These are phyloP conservation scores for Heterotilapia buettikoferi DNA, from an alignment of 2,113 vertebrate genomes.

Conservation along the genomic window DNA sequence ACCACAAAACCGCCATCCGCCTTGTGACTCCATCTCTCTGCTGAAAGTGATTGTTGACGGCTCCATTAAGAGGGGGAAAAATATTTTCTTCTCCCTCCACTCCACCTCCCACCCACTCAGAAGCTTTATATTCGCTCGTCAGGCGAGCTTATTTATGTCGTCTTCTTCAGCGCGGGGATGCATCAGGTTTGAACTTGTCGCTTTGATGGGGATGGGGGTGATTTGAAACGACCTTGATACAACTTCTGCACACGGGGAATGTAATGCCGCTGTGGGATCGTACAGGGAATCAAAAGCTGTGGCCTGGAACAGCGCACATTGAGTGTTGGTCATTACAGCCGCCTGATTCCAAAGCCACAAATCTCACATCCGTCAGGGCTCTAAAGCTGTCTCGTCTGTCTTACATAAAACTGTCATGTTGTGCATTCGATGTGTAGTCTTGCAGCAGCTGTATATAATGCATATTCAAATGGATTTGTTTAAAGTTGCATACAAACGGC, in stretches of 20 bases:
- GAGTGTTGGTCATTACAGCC: slow-evolving; percentile 19
- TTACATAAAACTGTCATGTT: neutral
- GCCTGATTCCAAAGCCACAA: neutral
- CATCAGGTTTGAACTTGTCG: slow-evolving; percentile 49
- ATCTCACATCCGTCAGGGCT: slow-evolving; percentile 21
- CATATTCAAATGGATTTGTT: neutral
- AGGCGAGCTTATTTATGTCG: slow-evolving; percentile 55
- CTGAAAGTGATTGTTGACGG: slow-evolving; percentile 61
- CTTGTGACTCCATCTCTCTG: slow-evolving; percentile 28
- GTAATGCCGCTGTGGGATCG: neutral
- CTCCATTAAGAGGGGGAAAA: slow-evolving; percentile 57
- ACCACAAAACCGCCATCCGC: slow-evolving; percentile 46
- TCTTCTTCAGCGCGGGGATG: neutral
- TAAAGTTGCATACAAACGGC: neutral
- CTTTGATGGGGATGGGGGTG: slow-evolving; percentile 22
- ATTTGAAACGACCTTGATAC: slow-evolving; percentile 55
- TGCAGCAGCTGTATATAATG: neutral
- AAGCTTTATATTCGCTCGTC: slow-evolving; percentile 37
- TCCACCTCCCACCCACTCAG: slow-evolving; percentile 24
- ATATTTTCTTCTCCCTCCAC: slow-evolving; percentile 31
- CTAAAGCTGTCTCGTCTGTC: slow-evolving; percentile 7
- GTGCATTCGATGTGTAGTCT: neutral
- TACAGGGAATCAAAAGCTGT: slow-evolving; percentile 10
- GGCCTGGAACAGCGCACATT: slow-evolving; percentile 12
- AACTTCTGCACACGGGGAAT: slow-evolving; percentile 17